Evolutionary conservation across 2,888 invertebrate species (phyloP).

Genomic region (Pristionchus maxplancki): DNA sequence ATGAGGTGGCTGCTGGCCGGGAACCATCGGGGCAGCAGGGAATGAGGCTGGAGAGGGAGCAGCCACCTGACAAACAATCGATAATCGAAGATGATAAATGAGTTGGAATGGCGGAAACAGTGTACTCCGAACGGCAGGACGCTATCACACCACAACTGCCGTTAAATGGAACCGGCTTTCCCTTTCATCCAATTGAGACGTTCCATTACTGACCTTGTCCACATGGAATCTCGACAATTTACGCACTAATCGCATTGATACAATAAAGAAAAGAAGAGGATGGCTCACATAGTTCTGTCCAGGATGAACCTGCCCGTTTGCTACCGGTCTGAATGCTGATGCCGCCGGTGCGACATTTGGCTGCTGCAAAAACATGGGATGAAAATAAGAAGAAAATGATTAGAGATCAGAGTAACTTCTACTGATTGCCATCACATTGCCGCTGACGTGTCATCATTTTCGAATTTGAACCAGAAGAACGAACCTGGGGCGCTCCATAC

Average conservation of each 20-base stretch:
- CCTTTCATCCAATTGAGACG: not conserved
- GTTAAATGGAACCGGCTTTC: slow-evolving; percentile 36
- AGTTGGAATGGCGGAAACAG: not conserved
- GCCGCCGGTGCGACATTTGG: not conserved
- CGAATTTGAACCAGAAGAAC: not conserved
- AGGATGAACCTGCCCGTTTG: not conserved
- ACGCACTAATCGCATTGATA: not conserved
- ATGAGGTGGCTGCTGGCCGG: not conserved
- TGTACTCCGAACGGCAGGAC: slow-evolving; percentile 19
- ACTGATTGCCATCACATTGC: not conserved
- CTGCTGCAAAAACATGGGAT: not conserved
- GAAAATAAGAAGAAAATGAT: not conserved
- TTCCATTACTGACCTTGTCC: not conserved
- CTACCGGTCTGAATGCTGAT: slow-evolving; percentile 28
- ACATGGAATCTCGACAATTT: not conserved
- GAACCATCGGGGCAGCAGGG: slow-evolving; percentile 25
- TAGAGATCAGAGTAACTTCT: not conserved
- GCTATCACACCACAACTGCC: slow-evolving; percentile 30
- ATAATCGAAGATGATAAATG: not conserved
- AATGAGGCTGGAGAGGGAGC: slow-evolving; percentile 6
- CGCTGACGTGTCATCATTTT: slow-evolving; percentile 26
- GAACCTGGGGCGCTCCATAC: slow-evolving; percentile 50
- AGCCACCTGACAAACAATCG: not conserved
- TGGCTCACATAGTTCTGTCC: slow-evolving; percentile 14
- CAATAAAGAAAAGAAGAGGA: not conserved